phyloP scores from a whole-genome alignment of 1,140 invertebrate species.

The Drosophila varians region DNA sequence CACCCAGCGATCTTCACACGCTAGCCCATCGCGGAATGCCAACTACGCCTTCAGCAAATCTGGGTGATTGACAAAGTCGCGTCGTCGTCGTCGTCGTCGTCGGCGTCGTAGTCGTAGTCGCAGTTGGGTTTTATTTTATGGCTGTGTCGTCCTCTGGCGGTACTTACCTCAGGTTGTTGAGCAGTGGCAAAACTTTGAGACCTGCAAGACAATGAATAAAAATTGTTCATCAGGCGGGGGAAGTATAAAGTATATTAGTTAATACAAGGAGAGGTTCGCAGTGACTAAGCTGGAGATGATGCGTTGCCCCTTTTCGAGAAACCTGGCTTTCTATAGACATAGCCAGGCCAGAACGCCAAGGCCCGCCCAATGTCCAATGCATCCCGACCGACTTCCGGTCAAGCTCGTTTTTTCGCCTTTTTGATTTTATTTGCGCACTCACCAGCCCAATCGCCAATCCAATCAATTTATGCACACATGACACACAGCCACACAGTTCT shows the following conservation, averaged over 20 bases:
- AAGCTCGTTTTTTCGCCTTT: slow-evolving; percentile 70
- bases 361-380: slow-evolving; percentile 65
- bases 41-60: slow-evolving; percentile 23
- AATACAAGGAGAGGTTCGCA: too few relatives aligned
- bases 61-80: slow-evolving; percentile 50
- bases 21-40: slow-evolving; percentile 17
- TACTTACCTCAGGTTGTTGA: slow-evolving; percentile 92
- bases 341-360: slow-evolving; percentile 33
- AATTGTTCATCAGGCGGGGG: slow-evolving; percentile 16
- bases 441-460: slow-evolving; percentile 20
- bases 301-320: slow-evolving; percentile 8
- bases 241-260: not conserved
- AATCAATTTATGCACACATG: slow-evolving; percentile 29
- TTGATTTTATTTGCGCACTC: slow-evolving; percentile 73
- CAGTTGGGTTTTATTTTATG: slow-evolving; percentile 11
- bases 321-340: slow-evolving; percentile 27
- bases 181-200: slow-evolving; percentile 91
- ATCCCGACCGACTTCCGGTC: slow-evolving; percentile 65
- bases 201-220: slow-evolving; percentile 86
- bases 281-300: slow-evolving; percentile 20
- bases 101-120: not conserved
- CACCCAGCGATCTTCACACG: slow-evolving; percentile 49
- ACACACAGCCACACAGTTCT: slow-evolving; percentile 13
- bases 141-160: slow-evolving; percentile 20
- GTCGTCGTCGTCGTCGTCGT: not conserved